Percentiles rank a stretch among this genome's conserved stretches.
Conservation (phyloP, 2,113 vertebrate genomes). For the Lonchura striata region DNA sequence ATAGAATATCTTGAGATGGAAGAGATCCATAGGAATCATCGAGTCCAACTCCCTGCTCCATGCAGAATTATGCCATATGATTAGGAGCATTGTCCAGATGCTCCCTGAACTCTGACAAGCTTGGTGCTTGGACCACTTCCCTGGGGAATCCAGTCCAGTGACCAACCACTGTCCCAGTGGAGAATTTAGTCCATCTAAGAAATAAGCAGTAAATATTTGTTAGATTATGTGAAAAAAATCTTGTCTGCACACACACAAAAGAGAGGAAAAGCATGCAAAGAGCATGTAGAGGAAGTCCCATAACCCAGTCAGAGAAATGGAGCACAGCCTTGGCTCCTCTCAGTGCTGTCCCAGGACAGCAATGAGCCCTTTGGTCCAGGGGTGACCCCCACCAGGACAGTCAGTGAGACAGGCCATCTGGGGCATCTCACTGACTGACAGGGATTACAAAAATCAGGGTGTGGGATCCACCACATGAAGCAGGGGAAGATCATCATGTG, state of each 20-base stretch:
- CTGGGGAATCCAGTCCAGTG: background rate
- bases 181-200: background rate
- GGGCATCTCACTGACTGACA: background rate
- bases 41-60: background rate
- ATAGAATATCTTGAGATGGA: background rate
- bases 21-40: background rate
- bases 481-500: background rate
- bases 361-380: background rate
- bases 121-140: background rate
- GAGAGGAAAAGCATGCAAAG: background rate
- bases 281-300: background rate
- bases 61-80: background rate
- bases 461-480: background rate
- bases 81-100: rapidly evolving
- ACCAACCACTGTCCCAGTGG: rapidly evolving
- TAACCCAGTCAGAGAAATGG: background rate
- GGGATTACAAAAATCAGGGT: background rate
- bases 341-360: background rate
- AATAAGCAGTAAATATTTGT: background rate
- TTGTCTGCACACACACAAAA: background rate
- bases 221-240: background rate
- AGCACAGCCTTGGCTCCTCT: rapidly evolving
- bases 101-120: background rate
- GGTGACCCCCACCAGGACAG: background rate
- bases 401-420: background rate